Conservation (phyloP, 2,113 vertebrate species). For the Terrapene triunguis region DNA sequence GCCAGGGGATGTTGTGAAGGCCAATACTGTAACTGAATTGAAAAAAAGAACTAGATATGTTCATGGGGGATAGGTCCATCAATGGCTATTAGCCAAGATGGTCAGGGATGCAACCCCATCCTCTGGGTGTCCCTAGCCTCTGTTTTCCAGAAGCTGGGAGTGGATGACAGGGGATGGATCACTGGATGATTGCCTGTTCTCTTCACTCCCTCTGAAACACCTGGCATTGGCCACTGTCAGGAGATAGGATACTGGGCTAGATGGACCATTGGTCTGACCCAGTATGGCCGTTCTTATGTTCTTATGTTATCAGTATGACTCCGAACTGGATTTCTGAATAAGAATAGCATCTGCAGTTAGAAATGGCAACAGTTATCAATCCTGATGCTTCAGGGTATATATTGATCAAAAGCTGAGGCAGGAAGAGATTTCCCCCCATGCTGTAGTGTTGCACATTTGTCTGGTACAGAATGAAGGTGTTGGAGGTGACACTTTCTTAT, state of each 20-base stretch:
- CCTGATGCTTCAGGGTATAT: neutral
- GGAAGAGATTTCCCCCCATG: neutral
- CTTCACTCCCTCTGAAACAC: neutral
- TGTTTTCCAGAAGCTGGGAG: neutral
- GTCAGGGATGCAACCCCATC: neutral
- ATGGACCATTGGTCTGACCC: neutral
- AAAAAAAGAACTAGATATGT: neutral
- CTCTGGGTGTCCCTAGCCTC: neutral
- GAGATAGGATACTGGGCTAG: neutral
- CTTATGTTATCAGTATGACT: neutral
- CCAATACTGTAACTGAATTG: neutral
- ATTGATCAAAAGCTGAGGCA: neutral
- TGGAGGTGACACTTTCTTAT: rapidly evolving
- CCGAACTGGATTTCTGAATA: neutral
- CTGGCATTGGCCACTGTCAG: neutral
- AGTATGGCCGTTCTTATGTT: neutral
- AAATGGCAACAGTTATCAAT: neutral
- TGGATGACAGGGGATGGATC: neutral
- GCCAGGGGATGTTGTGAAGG: neutral
- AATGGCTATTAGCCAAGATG: neutral
- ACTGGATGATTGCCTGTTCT: neutral
- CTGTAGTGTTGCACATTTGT: neutral
- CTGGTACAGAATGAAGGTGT: neutral
- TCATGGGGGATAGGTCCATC: neutral
- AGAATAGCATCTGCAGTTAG: neutral